Evolutionary conservation across 2,797 vertebrate genomes (phyloP), one percentile per base, ranked within the genome.

Genomic region (Simalia tracyae): DNA sequence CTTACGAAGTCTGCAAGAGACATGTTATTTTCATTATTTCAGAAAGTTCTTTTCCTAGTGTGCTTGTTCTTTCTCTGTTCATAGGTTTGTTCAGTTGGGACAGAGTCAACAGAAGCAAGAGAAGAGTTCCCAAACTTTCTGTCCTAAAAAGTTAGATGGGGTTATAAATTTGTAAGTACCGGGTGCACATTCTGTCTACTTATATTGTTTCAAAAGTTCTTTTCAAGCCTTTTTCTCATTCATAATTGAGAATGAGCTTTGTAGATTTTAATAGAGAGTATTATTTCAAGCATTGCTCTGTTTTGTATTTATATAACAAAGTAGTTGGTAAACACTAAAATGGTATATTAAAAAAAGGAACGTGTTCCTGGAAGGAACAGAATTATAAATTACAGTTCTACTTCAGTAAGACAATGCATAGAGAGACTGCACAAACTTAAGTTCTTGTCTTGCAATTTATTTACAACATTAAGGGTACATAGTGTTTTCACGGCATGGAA

Each of bases 41-140:
- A 19, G 6, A 24, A 86, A 54, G n/a, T 95, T 92, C 36, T 86
- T 90, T 90, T 81, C 60, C 60, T 86, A 90, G 57, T 94, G 87
- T 68, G 17, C 89, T 92, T 92, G 46, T 5, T 11, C 0, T 91
- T 22, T 91, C 95, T 46, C 85, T 91, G 95, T 94, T 95, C 86
- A 61, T 96, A 99, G 99, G 95, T 99, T 99, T 97, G 98, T 99
- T 95, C 98, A 98, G 94, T 97, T 99, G 95, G 98, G 99, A 8
- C 98, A 98, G 95, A 98, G 98, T 97, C 99, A 99, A 93, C 98
- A 99, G 97, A 98, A 97, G 93, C 98, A 98, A 97, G 98, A 99
- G 91, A 98, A 97, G 96, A 97, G 89, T 86, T 96, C 93, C 89
- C 97, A 98, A 86, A 96, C 96, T 3, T 86, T 95, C 4, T 98